Conservation (phyloP, 1,140 invertebrate species). For the Ganaspis sp. region DNA sequence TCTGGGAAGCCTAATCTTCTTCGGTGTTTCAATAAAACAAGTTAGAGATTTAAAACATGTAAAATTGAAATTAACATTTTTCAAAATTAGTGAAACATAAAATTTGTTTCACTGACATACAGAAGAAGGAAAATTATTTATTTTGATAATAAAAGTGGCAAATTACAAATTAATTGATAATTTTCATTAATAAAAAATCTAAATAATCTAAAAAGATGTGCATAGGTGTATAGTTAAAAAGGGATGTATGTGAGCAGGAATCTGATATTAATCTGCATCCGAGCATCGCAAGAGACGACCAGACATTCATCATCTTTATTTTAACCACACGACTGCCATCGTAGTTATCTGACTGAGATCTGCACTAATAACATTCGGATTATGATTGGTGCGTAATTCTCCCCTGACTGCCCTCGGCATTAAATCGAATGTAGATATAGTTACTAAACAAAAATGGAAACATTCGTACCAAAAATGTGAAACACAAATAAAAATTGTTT, state of each 20-base stretch:
- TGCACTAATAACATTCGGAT: constrained; percentile 70
- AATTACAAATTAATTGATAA: background rate
- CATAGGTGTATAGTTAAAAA: constrained; percentile 8
- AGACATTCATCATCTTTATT: constrained; percentile 71
- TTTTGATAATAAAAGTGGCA: no score
- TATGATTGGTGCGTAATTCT: constrained; percentile 63
- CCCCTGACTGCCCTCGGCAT: constrained; percentile 4
- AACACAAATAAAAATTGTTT: background rate
- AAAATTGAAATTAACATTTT: no score
- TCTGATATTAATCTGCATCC: constrained; percentile 68
- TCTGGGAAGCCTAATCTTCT: no score
- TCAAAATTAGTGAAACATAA: no score
- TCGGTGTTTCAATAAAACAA: no score
- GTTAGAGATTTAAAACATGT: no score
- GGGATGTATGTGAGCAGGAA: constrained; percentile 12
- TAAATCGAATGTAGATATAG: constrained; percentile 26
- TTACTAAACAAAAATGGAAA: background rate
- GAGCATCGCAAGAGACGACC: constrained; percentile 56
- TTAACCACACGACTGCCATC: constrained; percentile 65
- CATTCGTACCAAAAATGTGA: background rate
- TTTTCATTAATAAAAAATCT: no score
- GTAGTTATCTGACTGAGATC: constrained; percentile 54
- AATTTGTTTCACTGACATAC: no score
- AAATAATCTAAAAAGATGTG: no score
- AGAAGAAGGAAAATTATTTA: no score